Conservation (phyloP, 2,113 vertebrate genomes). For the Macrotus californicus region DNA sequence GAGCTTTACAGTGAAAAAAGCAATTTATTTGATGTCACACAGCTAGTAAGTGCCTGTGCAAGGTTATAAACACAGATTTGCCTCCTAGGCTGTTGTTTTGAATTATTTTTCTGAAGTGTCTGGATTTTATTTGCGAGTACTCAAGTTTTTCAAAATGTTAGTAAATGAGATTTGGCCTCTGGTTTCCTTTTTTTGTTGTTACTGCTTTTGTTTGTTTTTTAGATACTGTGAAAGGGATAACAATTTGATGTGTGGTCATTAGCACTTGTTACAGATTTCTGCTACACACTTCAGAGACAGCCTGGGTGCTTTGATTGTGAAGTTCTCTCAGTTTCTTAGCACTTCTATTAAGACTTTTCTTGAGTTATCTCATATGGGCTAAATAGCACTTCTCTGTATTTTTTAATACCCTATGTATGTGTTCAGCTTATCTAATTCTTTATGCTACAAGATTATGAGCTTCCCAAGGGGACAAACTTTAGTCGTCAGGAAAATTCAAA, state of each 20-base stretch:
- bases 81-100: background rate
- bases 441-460: background rate
- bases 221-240: background rate
- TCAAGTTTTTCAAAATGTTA: background rate
- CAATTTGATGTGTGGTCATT: background rate
- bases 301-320: background rate
- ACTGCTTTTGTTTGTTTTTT: background rate
- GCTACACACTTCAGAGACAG: background rate
- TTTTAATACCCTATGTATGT: background rate
- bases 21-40: background rate
- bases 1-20: conserved; percentile 25
- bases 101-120: conserved; percentile 4
- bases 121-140: conserved; percentile 12
- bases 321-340: background rate
- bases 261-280: conserved; percentile 4
- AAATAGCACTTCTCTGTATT: background rate
- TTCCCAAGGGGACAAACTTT: background rate
- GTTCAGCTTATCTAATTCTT: background rate
- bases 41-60: background rate
- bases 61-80: background rate
- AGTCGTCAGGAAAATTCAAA: background rate
- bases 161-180: background rate
- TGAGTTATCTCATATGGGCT: background rate
- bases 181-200: too few relatives aligned
- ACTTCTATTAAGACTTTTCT: background rate